Evolutionary conservation across 2,797 vertebrate species (phyloP).

Genomic region (Leptodactylus fallax): DNA sequence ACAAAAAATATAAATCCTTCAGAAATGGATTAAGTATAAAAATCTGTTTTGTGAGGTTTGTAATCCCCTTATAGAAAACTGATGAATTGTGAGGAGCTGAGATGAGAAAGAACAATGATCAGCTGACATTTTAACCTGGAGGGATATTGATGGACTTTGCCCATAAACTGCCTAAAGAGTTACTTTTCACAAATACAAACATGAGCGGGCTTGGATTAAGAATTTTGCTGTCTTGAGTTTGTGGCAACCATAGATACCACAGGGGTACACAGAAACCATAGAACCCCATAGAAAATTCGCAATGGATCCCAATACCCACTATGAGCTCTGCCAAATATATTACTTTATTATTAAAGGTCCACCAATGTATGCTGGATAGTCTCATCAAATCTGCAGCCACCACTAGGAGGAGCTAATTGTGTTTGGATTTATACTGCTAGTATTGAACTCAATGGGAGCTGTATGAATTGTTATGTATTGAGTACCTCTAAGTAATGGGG

Average conservation of each 20-base stretch:
- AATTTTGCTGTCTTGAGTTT: background rate
- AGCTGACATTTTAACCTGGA: slow-evolving; percentile 3
- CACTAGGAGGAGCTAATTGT: no score
- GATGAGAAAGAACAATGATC: background rate
- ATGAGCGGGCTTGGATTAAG: background rate
- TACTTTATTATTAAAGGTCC: no score
- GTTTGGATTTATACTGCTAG: no score
- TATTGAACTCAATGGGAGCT: no score
- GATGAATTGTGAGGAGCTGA: background rate
- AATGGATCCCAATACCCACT: background rate
- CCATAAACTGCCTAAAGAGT: background rate
- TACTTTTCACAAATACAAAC: background rate
- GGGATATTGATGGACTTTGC: background rate
- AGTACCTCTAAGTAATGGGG: no score
- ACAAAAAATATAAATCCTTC: slow-evolving; percentile 19
- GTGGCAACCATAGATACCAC: no score
- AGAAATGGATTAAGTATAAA: slow-evolving; percentile 37
- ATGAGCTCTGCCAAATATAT: no score
- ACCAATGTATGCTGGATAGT: no score
- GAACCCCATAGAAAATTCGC: background rate
- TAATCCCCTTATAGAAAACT: slow-evolving; percentile 25
- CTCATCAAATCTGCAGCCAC: no score
- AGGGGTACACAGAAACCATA: background rate
- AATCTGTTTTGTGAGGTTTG: background rate
- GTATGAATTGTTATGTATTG: no score